A percentile compares a stretch with the other conserved stretches of the same genome.
Conservation (phyloP, 2,888 invertebrate genomes). For the Bugulina stolonifera region DNA sequence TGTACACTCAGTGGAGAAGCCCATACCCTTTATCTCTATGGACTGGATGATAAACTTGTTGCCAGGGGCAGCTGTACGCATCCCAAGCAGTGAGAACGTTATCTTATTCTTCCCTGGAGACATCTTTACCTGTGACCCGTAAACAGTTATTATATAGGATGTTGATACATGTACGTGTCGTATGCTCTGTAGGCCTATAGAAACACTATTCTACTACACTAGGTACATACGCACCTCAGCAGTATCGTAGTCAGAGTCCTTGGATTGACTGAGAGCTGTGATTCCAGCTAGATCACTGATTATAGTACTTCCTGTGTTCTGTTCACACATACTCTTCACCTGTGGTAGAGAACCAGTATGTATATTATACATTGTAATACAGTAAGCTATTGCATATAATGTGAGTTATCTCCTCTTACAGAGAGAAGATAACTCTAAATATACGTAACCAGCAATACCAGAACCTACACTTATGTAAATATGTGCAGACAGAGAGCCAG, state of each 20-base stretch:
- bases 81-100: neutral
- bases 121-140: neutral
- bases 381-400: too few relatives aligned
- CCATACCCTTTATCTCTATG: slow-evolving; percentile 43
- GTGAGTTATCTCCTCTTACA: too few relatives aligned
- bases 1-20: slow-evolving; percentile 57
- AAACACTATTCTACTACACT: neutral
- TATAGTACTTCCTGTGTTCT: neutral
- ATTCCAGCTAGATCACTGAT: neutral
- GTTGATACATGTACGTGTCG: neutral
- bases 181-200: neutral
- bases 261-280: neutral
- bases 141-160: too few relatives aligned
- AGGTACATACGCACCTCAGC: neutral
- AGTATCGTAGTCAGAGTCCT: neutral
- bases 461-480: too few relatives aligned
- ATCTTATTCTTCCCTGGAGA: neutral
- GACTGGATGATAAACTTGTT: neutral
- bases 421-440: too few relatives aligned
- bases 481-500: too few relatives aligned
- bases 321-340: neutral
- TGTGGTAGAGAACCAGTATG: too few relatives aligned
- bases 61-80: neutral
- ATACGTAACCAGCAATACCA: too few relatives aligned
- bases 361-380: too few relatives aligned